phyloP scores from a whole-genome alignment of 1,140 invertebrate genomes.

The Calycopis cecrops region DNA sequence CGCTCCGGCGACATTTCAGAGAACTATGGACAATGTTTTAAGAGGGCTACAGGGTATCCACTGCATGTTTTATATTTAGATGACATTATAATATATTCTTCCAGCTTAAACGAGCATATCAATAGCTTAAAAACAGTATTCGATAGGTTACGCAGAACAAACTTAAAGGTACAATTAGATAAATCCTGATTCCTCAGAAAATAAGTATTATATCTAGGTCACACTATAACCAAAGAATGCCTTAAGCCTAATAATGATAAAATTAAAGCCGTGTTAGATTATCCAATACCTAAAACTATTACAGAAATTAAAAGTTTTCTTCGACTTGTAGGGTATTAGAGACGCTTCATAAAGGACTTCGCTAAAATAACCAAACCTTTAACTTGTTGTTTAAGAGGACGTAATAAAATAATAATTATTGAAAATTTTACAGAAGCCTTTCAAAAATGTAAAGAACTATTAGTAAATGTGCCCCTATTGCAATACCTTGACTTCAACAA shows the following conservation, averaged over 20 bases:
- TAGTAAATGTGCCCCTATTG: too few species aligned
- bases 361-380: too few species aligned
- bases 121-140: constrained; percentile 21
- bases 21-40: constrained; percentile 24
- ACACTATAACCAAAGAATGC: constrained; percentile 22
- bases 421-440: constrained; percentile 24
- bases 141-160: constrained; percentile 15
- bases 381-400: constrained; percentile 24
- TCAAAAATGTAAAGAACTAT: too few species aligned
- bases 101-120: constrained; percentile 23
- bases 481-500: too few species aligned
- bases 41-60: constrained; percentile 22
- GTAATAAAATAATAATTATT: constrained; percentile 19
- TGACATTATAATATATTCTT: constrained; percentile 27
- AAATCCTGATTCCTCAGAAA: constrained; percentile 20
- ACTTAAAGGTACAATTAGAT: constrained; percentile 20
- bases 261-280: constrained; percentile 24
- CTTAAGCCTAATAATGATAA: constrained; percentile 26
- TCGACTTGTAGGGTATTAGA: constrained; percentile 46
- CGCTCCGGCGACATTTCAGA: constrained; percentile 26
- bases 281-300: constrained; percentile 19
- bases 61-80: constrained; percentile 28
- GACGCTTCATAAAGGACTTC: too few species aligned
- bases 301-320: constrained; percentile 29
- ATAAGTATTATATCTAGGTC: constrained; percentile 22